phyloP scores from a whole-genome alignment of 2,797 vertebrate species.

The Coilia nasus region DNA sequence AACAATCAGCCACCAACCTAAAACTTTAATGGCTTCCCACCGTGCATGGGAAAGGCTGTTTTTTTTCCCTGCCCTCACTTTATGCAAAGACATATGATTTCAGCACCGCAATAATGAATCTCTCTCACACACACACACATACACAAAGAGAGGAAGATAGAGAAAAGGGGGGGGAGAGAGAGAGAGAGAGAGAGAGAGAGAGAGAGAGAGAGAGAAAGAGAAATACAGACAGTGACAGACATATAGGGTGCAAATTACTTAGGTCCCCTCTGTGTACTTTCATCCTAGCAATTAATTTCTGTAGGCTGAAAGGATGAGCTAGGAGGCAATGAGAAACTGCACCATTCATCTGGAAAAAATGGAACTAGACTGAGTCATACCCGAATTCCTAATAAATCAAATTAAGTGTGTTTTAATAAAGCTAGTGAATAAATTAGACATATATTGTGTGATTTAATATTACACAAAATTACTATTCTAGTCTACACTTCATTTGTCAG shows the following conservation, averaged over 20 bases:
- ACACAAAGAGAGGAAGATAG: not conserved
- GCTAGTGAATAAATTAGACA: no score
- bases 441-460: not conserved
- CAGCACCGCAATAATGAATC: not conserved
- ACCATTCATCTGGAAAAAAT: conserved; percentile 7
- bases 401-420: no score
- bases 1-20: conserved; percentile 48
- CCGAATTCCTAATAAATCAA: not conserved
- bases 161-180: not conserved
- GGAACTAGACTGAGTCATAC: not conserved
- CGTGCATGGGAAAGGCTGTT: conserved; percentile 33
- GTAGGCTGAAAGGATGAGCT: not conserved
- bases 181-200: not conserved
- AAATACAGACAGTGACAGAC: not conserved
- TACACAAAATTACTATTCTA: not conserved
- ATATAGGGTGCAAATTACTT: conserved; percentile 10
- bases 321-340: conserved; percentile 7
- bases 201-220: conserved; percentile 24
- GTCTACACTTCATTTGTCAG: not conserved
- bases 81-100: conserved; percentile 24
- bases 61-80: conserved; percentile 12
- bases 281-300: conserved; percentile 21
- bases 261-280: conserved; percentile 17
- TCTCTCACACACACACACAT: conserved; percentile 17
- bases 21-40: conserved; percentile 56